A percentile compares a stretch with the other conserved stretches of the same genome.
phyloP scores from a whole-genome alignment of 2,888 invertebrate species.

The Xanthorhoe spadicearia region DNA sequence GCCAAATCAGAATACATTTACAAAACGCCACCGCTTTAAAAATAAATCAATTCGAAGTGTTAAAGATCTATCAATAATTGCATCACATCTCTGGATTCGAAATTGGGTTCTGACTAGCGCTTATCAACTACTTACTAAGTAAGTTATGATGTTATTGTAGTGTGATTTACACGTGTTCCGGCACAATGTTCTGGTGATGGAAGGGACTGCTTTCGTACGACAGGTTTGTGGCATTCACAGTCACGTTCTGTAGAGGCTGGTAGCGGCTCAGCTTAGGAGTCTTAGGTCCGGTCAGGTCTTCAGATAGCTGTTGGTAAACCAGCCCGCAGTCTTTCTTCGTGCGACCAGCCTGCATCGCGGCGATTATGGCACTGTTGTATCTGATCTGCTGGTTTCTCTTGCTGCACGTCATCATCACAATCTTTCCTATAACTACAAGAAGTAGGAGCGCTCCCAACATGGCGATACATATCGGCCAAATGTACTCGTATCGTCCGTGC shows the following conservation, averaged over 20 bases:
- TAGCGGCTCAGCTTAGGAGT: slow-evolving; percentile 89
- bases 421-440: slow-evolving; percentile 80
- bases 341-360: slow-evolving; percentile 80
- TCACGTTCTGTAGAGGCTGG: slow-evolving; percentile 82
- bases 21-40: slow-evolving; percentile 29
- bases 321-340: slow-evolving; percentile 89
- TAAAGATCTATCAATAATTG: slow-evolving; percentile 28
- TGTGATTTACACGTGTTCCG: slow-evolving; percentile 84
- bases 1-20: slow-evolving; percentile 34
- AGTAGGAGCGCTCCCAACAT: slow-evolving; percentile 84
- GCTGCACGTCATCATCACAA: slow-evolving; percentile 74
- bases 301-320: slow-evolving; percentile 91
- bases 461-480: slow-evolving; percentile 85
- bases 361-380: slow-evolving; percentile 82
- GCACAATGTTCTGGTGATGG: slow-evolving; percentile 86
- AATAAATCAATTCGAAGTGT: slow-evolving; percentile 42
- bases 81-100: slow-evolving; percentile 33
- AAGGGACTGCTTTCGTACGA: slow-evolving; percentile 87
- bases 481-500: slow-evolving; percentile 79
- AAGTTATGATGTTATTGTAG: slow-evolving; percentile 75
- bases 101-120: slow-evolving; percentile 76
- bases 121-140: slow-evolving; percentile 76
- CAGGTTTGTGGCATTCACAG: slow-evolving; percentile 76
- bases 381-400: slow-evolving; percentile 70
- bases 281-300: slow-evolving; percentile 88